phyloP scores from a whole-genome alignment of 2,113 vertebrate species.

The Heptranchias perlo region DNA sequence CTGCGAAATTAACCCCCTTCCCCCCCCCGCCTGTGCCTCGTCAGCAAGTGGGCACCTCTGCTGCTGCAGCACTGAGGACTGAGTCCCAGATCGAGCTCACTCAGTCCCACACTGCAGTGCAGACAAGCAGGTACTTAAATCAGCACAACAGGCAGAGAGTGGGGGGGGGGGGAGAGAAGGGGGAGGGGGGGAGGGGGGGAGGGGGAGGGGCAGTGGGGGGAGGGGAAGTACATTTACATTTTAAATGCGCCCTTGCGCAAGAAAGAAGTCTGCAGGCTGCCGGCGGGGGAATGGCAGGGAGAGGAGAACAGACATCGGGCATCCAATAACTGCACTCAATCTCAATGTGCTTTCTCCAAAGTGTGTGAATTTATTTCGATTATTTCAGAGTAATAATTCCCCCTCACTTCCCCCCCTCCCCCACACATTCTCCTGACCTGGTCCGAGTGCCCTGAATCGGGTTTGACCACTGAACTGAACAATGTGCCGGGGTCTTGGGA shows the following conservation, averaged over 20 bases:
- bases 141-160: neutral
- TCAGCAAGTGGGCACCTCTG: neutral
- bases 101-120: neutral
- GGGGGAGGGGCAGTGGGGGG: neutral
- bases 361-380: neutral
- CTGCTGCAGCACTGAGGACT: neutral
- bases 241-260: neutral
- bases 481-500: neutral
- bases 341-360: neutral
- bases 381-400: neutral
- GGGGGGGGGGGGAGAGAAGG: neutral
- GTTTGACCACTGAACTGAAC: neutral
- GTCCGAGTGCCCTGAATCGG: neutral
- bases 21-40: too few relatives aligned
- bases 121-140: neutral
- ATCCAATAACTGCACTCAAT: neutral
- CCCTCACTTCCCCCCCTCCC: too few relatives aligned
- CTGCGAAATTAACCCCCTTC: too few relatives aligned
- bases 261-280: neutral
- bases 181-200: neutral
- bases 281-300: neutral
- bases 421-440: neutral
- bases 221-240: neutral
- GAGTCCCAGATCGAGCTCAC: neutral
- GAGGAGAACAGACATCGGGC: neutral